Conservation (phyloP, 2,113 vertebrate species). For the Pampusana beccarii region DNA sequence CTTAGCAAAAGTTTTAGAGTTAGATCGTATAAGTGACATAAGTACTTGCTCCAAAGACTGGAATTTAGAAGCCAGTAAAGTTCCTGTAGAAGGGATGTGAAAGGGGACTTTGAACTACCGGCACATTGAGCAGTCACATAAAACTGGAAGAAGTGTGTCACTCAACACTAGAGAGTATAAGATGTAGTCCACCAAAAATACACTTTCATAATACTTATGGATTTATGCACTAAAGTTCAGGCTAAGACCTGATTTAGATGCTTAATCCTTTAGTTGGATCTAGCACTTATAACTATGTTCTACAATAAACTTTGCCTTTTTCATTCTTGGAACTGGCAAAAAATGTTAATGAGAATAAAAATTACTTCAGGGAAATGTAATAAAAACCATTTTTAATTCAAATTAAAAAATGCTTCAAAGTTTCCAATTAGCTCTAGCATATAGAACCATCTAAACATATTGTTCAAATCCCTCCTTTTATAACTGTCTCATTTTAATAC, state of each 20-base stretch:
- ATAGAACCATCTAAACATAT: background rate
- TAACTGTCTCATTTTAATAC: background rate
- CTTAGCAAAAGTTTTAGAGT: background rate
- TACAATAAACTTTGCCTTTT: background rate
- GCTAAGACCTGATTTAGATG: background rate
- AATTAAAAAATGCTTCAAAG: background rate
- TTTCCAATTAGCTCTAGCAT: background rate
- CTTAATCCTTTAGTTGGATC: background rate
- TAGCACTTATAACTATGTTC: background rate
- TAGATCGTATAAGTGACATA: background rate
- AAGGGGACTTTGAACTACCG: background rate
- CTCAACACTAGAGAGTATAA: background rate
- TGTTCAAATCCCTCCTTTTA: background rate
- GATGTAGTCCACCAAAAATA: background rate
- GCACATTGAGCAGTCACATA: background rate
- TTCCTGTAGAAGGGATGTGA: background rate
- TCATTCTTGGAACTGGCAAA: background rate
- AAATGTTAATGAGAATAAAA: background rate
- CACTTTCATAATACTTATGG: background rate
- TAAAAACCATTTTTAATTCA: background rate
- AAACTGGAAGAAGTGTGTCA: background rate
- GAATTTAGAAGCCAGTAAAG: background rate
- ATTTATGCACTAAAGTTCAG: background rate
- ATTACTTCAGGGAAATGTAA: background rate
- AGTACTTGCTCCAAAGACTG: background rate